These are phyloP conservation scores for Lepidurus arcticus DNA, from an alignment of 1,140 invertebrate genomes.

Conservation along the genomic window DNA sequence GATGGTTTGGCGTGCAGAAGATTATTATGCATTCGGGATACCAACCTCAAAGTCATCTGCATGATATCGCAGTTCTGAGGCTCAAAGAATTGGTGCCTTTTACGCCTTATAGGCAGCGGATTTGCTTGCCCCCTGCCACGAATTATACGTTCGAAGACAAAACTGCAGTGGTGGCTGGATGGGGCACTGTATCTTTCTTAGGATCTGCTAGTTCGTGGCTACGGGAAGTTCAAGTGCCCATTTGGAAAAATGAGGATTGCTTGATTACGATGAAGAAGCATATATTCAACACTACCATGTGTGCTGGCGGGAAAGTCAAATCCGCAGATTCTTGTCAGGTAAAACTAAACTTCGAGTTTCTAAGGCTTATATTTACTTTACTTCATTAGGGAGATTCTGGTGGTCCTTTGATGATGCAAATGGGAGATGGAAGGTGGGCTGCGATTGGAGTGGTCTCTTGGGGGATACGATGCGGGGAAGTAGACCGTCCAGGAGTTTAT, in stretches of 20 bases:
- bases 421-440: slow-evolving; percentile 64
- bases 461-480: slow-evolving; percentile 65
- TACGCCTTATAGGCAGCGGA: slow-evolving; percentile 30
- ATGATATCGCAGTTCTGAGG: slow-evolving; percentile 34
- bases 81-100: slow-evolving; percentile 24
- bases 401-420: slow-evolving; percentile 66
- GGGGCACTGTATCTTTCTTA: slow-evolving; percentile 32
- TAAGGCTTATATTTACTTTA: slow-evolving; percentile 35
- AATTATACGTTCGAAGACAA: slow-evolving; percentile 28
- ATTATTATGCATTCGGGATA: slow-evolving; percentile 30
- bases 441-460: slow-evolving; percentile 75
- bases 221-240: slow-evolving; percentile 34
- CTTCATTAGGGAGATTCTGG: slow-evolving; percentile 67
- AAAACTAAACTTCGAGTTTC: slow-evolving; percentile 33
- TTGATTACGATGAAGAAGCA: slow-evolving; percentile 27
- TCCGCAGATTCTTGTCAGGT: slow-evolving; percentile 75
- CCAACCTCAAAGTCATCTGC: slow-evolving; percentile 29
- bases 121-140: slow-evolving; percentile 42
- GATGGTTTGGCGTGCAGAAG: slow-evolving; percentile 23
- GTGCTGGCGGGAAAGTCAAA: slow-evolving; percentile 63
- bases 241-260: slow-evolving; percentile 33
- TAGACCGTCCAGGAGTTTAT: slow-evolving; percentile 63
- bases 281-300: slow-evolving; percentile 58
- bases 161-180: slow-evolving; percentile 34
- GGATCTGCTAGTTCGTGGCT: slow-evolving; percentile 32